Evolutionary conservation across 2,797 vertebrate genomes (phyloP).

Genomic region (Squalus acanthias): DNA sequence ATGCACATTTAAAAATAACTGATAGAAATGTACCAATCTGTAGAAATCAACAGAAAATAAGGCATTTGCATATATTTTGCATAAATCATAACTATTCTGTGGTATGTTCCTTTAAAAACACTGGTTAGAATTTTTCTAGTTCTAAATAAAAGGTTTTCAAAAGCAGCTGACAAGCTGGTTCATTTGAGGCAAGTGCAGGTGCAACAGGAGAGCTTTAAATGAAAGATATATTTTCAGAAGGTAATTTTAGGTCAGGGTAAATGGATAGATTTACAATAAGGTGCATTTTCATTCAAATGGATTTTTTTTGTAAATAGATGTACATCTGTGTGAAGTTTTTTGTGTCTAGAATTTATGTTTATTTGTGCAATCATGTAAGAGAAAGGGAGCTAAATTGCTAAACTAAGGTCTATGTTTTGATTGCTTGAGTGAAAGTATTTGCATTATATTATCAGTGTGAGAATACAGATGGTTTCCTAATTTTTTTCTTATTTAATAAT

Average conservation of each 20-base stretch:
- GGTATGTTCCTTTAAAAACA: background rate
- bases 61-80: background rate
- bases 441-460: background rate
- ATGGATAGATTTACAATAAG: background rate
- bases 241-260: background rate
- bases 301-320: background rate
- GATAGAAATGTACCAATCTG: conserved; percentile 28
- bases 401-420: background rate
- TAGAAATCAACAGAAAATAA: background rate
- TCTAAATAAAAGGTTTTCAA: background rate
- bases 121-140: background rate
- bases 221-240: background rate
- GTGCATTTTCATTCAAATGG: background rate
- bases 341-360: background rate
- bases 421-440: background rate
- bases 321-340: background rate
- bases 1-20: conserved; percentile 37
- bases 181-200: background rate
- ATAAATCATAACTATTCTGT: background rate
- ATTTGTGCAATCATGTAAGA: background rate
- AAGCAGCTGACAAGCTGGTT: background rate
- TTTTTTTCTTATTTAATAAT: background rate
- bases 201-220: background rate
- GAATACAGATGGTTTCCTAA: background rate
- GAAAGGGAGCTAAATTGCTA: background rate